Percentiles rank a stretch among this genome's conserved stretches.
These are phyloP conservation scores for Tragulus kanchil DNA, from an alignment of 2,113 vertebrate genomes.

Conservation along the genomic window DNA sequence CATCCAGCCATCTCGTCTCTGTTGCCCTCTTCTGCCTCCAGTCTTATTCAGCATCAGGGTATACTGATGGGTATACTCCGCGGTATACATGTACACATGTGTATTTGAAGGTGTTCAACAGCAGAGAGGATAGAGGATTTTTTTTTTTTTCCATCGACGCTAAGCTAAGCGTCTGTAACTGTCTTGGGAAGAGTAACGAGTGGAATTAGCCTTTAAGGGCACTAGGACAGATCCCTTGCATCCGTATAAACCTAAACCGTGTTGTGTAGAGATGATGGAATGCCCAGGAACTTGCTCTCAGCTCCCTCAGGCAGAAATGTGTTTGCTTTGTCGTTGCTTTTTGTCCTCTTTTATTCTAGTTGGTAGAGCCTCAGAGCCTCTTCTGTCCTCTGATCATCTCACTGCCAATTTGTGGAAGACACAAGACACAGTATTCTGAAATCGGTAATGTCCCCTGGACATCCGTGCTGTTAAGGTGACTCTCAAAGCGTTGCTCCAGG, in stretches of 20 bases:
- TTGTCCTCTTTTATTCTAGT: conserved; percentile 39
- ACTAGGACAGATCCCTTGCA: not conserved
- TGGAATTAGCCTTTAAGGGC: not conserved
- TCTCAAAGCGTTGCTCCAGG: not conserved
- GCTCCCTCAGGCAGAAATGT: not conserved
- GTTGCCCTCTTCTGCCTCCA: not conserved
- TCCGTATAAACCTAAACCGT: not conserved
- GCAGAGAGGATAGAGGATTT: not conserved
- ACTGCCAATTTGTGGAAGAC: conserved; percentile 3
- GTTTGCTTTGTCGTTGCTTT: not conserved
- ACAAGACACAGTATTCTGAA: not conserved
- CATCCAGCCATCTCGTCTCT: not conserved
- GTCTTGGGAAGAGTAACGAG: not conserved
- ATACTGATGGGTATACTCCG: not conserved
- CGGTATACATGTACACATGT: not conserved
- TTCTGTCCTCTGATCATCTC: not conserved
- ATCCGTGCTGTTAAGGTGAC: not conserved
- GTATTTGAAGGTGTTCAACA: conserved; percentile 14
- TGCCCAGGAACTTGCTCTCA: not conserved
- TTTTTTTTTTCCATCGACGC: not conserved
- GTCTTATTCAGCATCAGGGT: not conserved
- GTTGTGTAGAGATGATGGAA: not conserved
- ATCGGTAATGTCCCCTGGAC: not conserved
- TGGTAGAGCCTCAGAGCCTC: not conserved
- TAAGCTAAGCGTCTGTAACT: not conserved